These are phyloP conservation scores for Liasis olivaceus DNA, from an alignment of 2,797 vertebrate genomes.

Conservation along the genomic window DNA sequence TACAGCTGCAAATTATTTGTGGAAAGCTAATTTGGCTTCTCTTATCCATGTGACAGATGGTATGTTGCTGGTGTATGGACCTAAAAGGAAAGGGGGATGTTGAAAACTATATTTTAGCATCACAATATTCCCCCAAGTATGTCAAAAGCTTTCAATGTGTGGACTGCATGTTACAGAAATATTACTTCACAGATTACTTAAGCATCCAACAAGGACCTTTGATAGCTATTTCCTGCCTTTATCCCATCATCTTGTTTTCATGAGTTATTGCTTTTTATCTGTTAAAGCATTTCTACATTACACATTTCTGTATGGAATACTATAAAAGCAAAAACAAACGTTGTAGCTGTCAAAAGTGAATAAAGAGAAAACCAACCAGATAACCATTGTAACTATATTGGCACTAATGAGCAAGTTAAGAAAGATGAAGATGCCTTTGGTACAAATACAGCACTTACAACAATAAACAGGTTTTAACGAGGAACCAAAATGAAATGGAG, in stretches of 20 bases:
- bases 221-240: neutral
- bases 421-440: neutral
- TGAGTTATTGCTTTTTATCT: neutral
- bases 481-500: neutral
- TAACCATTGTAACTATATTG: neutral
- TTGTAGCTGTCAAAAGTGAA: neutral
- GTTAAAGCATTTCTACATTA: neutral
- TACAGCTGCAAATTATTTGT: conserved; percentile 37
- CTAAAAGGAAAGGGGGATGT: conserved; percentile 25
- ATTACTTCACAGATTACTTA: conserved; percentile 2
- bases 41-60: neutral
- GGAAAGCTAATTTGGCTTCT: neutral
- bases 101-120: conserved; percentile 6
- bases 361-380: neutral
- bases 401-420: neutral
- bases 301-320: neutral
- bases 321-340: neutral
- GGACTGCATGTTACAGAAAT: conserved; percentile 3
- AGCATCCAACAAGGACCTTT: fast-evolving
- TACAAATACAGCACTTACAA: neutral
- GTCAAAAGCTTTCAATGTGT: conserved; percentile 2
- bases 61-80: conserved; percentile 7
- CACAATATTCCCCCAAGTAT: neutral
- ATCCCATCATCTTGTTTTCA: neutral
- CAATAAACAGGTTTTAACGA: neutral